These are phyloP conservation scores for Cossypha dichroa DNA, from an alignment of 2,797 vertebrate genomes.

Conservation along the genomic window DNA sequence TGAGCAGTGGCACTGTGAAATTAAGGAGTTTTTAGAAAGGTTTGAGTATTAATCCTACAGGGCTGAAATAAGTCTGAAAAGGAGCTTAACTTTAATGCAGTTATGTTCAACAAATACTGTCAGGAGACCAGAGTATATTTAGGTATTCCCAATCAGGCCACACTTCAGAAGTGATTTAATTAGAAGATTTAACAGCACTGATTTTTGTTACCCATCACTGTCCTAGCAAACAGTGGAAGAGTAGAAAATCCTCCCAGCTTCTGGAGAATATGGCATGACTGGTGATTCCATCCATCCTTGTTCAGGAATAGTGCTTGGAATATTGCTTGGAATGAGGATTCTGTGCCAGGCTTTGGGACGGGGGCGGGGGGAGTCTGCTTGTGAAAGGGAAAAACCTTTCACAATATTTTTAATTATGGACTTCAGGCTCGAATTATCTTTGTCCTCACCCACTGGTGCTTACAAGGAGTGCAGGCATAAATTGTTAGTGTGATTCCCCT, in stretches of 20 bases:
- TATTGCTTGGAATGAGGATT: not conserved
- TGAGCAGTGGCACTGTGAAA: not conserved
- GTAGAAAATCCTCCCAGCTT: not conserved
- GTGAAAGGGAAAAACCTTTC: not conserved
- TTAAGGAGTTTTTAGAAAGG: not conserved
- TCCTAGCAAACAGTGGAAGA: not conserved
- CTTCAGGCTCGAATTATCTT: not conserved
- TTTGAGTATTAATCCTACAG: not conserved
- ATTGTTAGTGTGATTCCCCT: not conserved
- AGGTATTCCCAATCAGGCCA: not conserved
- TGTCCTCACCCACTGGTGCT: not conserved
- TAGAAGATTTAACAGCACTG: not conserved
- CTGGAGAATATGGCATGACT: not conserved
- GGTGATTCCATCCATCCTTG: not conserved
- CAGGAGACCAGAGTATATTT: not conserved
- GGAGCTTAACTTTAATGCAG: not conserved
- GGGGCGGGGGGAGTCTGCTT: not conserved
- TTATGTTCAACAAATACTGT: not conserved
- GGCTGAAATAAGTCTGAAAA: not conserved
- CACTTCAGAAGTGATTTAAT: not conserved
- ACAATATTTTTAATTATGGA: not conserved
- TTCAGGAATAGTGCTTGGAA: not conserved
- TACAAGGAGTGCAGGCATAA: not conserved
- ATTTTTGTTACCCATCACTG: not conserved
- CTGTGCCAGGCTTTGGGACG: not conserved